These are phyloP conservation scores for Heliornis fulica DNA, from an alignment of 2,113 vertebrate genomes.

Conservation along the genomic window DNA sequence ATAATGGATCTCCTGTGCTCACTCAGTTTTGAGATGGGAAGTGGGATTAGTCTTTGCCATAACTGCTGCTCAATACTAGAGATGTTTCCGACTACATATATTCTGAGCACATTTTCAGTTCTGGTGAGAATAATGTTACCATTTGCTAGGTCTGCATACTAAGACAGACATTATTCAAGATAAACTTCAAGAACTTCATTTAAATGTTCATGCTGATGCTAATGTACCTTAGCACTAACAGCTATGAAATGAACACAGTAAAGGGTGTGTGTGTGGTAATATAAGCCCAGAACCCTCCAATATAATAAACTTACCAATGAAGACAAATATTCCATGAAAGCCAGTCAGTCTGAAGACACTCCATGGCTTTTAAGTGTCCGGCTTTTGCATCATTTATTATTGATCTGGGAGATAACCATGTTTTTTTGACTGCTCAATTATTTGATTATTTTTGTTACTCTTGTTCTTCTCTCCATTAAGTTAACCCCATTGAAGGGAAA, in stretches of 20 bases:
- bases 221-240: background rate
- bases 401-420: too few species aligned
- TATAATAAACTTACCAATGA: background rate
- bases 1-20: background rate
- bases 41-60: background rate
- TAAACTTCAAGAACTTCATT: background rate
- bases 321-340: background rate
- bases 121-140: background rate
- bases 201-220: background rate
- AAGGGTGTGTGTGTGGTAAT: background rate
- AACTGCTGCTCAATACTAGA: background rate
- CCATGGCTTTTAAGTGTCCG: background rate
- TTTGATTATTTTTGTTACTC: background rate
- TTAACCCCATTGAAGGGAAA: background rate
- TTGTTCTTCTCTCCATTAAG: background rate
- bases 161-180: background rate
- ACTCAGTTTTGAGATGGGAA: background rate
- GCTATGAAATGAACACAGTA: background rate
- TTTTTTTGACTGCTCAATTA: too few species aligned
- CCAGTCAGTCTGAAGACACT: background rate
- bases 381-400: background rate
- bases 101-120: conserved; percentile 45
- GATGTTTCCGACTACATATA: background rate
- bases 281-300: background rate
- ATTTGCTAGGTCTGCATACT: conserved; percentile 25